Base-by-base conservation (phyloP, 1,140 invertebrate genomes). In the Oppia nitens region DNA sequence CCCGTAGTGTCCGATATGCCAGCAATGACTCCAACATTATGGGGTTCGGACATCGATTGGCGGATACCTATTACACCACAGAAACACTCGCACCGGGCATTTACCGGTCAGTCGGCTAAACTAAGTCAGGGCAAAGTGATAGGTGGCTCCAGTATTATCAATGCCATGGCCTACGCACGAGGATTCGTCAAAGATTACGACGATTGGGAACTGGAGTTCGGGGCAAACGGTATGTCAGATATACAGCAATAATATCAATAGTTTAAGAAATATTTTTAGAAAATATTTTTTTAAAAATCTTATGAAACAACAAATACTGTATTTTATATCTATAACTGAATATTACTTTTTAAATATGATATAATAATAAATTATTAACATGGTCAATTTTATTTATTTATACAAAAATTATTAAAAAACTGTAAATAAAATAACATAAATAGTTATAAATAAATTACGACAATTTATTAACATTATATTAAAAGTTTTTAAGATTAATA, bases 151-250 rank as follows among this genome's bases (percentile, higher is more conserved):
- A 91, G 86, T 50, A 87, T 91, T 0, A 77, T 97, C 0, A 97
- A 97, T 71, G 88, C 87, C 1, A 97, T 98, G 94, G 75, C 95
- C 0, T 98, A 98, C 67, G 75, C 97, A 0, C 76, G 94, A 26
- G 94, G 93, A 0, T 56, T 61, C 23, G 78, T 47, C 59, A 80
- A 79, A 57, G 94, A 98, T 69, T 98, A 96, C 69, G 87, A 97
- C 66, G 74, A 76, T 3, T 98, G 94, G 94, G 87, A 91, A 68
- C 84, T 28, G 94, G 94, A 0, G 95, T 94, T 64, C 78, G 79
- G 0, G 90, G 32, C 17, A 17, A 40, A 17, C 17, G 32, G 12
- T n/a, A n/a, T 12, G 45, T n/a, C 12, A 47, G 45, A 47, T 14
- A 47, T 47, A 47, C 45, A 47, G n/a, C n/a, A n/a, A n/a, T n/a